Conservation (phyloP, 2,888 invertebrate species). For the Micropterix aruncella region DNA sequence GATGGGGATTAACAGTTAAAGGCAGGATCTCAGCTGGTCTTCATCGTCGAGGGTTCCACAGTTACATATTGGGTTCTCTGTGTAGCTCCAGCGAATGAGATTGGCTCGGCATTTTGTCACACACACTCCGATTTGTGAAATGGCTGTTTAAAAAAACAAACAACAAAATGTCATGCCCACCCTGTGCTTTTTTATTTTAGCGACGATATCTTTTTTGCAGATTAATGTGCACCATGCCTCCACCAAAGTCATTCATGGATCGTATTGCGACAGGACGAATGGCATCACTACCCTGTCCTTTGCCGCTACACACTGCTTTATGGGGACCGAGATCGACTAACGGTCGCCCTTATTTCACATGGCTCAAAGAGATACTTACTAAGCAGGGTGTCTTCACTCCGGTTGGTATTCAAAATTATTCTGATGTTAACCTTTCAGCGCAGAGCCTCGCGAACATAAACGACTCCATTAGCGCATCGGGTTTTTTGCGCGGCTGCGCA, state of each 20-base stretch:
- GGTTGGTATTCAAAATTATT: conserved; percentile 20
- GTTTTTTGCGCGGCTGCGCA: too few species aligned
- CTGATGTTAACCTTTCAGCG: too few species aligned
- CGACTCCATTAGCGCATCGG: too few species aligned
- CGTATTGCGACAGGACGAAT: conserved; percentile 56
- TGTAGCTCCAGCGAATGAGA: too few species aligned
- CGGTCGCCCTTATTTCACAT: conserved; percentile 68
- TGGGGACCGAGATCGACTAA: conserved; percentile 83
- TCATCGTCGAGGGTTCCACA: too few species aligned
- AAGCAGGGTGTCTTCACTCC: conserved; percentile 86
- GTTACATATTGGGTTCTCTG: too few species aligned
- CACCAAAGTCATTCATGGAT: conserved; percentile 79
- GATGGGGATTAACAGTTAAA: too few species aligned
- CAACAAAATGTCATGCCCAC: neutral
- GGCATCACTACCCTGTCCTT: conserved; percentile 50
- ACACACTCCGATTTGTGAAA: too few species aligned
- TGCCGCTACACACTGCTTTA: conserved; percentile 68
- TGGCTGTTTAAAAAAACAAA: too few species aligned
- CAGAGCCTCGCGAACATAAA: too few species aligned
- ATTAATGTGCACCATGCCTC: conserved; percentile 73
- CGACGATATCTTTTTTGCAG: conserved; percentile 31
- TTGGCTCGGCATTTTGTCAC: too few species aligned
- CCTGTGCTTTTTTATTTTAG: conserved; percentile 4
- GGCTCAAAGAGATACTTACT: conserved; percentile 84
- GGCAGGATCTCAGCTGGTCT: too few species aligned